phyloP scores from a whole-genome alignment of 2,888 invertebrate species.

The Yponomeuta sedellus region DNA sequence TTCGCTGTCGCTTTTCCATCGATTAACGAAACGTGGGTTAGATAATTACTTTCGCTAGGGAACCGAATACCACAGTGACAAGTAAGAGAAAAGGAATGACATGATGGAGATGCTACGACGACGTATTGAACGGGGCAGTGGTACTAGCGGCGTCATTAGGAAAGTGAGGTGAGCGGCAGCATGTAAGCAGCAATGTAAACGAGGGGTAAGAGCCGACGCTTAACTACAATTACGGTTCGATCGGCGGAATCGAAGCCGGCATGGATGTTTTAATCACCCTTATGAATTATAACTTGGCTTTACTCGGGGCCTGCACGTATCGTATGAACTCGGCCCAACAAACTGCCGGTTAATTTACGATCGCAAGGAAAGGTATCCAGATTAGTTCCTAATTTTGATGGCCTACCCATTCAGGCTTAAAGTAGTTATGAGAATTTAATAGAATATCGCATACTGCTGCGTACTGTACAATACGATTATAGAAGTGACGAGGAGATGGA shows the following conservation, averaged over 20 bases:
- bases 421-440: not conserved
- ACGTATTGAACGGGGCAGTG: not conserved
- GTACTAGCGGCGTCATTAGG: too few species aligned
- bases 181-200: not conserved
- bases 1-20: too few species aligned
- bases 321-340: not conserved
- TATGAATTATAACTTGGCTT: not conserved
- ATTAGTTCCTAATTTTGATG: not conserved
- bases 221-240: not conserved
- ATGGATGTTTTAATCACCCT: not conserved
- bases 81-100: not conserved
- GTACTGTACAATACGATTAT: too few species aligned
- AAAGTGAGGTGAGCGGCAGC: too few species aligned
- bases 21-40: too few species aligned
- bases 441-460: not conserved
- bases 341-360: not conserved
- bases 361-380: not conserved
- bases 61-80: too few species aligned
- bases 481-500: too few species aligned
- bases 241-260: not conserved
- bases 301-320: not conserved
- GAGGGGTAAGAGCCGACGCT: not conserved
- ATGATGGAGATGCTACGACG: not conserved
- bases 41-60: too few species aligned
- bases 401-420: too few species aligned